phyloP scores from a whole-genome alignment of 2,797 vertebrate genomes.

The Onychomys arenicola region DNA sequence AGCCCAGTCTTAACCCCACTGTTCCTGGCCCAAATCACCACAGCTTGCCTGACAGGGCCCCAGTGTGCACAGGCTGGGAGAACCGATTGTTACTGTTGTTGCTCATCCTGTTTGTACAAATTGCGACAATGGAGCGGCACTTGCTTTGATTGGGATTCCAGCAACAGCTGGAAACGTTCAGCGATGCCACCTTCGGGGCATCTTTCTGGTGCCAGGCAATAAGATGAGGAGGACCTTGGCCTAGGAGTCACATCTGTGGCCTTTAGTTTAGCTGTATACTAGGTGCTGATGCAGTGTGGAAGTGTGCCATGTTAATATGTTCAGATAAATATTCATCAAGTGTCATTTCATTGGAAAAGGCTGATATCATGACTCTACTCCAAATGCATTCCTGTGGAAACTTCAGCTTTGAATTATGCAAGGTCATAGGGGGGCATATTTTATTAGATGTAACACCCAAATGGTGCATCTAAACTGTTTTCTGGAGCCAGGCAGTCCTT shows the following conservation, averaged over 20 bases:
- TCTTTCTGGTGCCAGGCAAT: not conserved
- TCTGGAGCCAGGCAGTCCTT: not conserved
- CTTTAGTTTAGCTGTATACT: not conserved
- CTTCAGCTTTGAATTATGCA: constrained; percentile 20
- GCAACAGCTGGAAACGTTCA: constrained; percentile 44
- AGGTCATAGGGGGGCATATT: not conserved
- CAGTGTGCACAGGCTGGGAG: not conserved
- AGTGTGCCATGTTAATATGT: not conserved
- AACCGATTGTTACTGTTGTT: not conserved
- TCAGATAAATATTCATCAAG: constrained; percentile 1
- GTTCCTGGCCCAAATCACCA: not conserved
- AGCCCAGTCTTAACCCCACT: not conserved
- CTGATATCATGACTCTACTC: not conserved
- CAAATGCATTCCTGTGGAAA: not conserved
- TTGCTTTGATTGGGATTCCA: not conserved
- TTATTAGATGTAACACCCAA: not conserved
- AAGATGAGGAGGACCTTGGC: not conserved
- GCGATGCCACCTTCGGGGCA: not conserved
- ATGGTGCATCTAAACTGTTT: not conserved
- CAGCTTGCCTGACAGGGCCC: not conserved
- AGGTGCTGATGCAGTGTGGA: not conserved
- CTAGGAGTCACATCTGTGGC: not conserved
- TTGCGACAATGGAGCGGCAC: not conserved
- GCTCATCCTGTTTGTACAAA: not conserved
- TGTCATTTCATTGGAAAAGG: not conserved